Percentiles rank a stretch among this genome's conserved stretches.
Evolutionary conservation across 2,113 vertebrate species (phyloP).

Genomic region (Cichladusa arquata): DNA sequence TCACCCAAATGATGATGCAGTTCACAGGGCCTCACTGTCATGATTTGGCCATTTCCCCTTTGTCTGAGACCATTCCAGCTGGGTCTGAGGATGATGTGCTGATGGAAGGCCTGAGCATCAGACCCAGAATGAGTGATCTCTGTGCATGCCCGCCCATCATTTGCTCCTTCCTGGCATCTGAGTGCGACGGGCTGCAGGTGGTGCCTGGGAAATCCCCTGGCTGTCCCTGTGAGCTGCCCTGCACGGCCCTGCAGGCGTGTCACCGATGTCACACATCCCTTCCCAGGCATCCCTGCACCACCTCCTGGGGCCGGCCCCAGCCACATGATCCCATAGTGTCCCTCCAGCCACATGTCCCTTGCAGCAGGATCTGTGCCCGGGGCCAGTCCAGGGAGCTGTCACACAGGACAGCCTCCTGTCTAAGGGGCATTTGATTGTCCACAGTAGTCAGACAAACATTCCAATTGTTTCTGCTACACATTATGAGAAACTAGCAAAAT

Average conservation of each 20-base stretch:
- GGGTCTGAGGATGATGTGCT: neutral
- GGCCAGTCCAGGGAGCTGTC: fast-evolving
- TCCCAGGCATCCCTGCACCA: neutral
- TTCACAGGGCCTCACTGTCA: fast-evolving
- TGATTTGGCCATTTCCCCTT: fast-evolving
- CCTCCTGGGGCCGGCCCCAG: no score
- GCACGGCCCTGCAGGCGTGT: neutral
- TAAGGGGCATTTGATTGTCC: neutral
- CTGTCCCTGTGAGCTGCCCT: neutral
- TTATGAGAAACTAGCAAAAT: neutral
- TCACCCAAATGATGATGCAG: fast-evolving
- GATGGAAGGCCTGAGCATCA: neutral
- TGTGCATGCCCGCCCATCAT: fast-evolving
- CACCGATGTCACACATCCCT: fast-evolving
- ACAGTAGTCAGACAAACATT: no score
- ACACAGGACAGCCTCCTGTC: no score
- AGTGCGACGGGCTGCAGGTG: neutral
- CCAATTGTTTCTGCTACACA: fast-evolving
- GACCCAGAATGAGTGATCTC: fast-evolving
- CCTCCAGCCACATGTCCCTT: neutral
- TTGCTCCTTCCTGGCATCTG: neutral
- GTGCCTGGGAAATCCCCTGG: neutral
- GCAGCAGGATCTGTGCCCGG: fast-evolving
- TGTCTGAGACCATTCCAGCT: neutral
- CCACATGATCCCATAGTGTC: fast-evolving